Conservation (phyloP, 2,888 invertebrate species). For the Catotricha subobsoleta region DNA sequence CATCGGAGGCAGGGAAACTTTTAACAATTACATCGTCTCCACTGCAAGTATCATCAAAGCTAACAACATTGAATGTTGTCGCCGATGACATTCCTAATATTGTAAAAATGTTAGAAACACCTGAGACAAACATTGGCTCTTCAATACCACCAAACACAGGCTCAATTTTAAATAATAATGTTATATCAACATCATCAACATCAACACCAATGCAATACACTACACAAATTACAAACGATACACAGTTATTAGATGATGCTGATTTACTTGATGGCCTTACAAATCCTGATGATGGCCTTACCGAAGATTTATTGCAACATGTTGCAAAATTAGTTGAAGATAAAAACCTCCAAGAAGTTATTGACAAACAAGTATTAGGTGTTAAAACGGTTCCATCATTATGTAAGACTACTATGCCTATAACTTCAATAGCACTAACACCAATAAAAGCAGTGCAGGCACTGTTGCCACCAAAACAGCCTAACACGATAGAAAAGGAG, state of each 20-base stretch:
- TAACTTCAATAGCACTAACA: constrained; percentile 2
- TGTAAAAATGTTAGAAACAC: constrained; percentile 33
- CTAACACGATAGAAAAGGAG: neutral
- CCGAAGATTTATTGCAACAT: constrained; percentile 52
- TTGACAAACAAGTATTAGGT: constrained; percentile 44
- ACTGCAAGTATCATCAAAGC: neutral
- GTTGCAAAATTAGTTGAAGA: constrained; percentile 55
- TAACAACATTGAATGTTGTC: neutral
- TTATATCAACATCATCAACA: too few relatives aligned
- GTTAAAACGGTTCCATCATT: constrained; percentile 15
- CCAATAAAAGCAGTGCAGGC: constrained; percentile 1
- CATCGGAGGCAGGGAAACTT: neutral
- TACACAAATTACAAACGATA: neutral
- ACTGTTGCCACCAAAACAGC: neutral
- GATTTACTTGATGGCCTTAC: constrained; percentile 34
- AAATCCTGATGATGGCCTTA: constrained; percentile 45
- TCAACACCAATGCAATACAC: neutral
- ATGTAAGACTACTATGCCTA: too few relatives aligned
- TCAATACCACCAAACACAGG: neutral
- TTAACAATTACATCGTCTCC: too few relatives aligned
- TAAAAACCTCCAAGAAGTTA: constrained; percentile 51
- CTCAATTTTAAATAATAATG: too few relatives aligned
- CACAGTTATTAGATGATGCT: constrained; percentile 16
- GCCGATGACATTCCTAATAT: constrained; percentile 29
- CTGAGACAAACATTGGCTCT: constrained; percentile 6